Base-by-base conservation (phyloP, 1,140 invertebrate species). In the Kradibia gibbosae region DNA sequence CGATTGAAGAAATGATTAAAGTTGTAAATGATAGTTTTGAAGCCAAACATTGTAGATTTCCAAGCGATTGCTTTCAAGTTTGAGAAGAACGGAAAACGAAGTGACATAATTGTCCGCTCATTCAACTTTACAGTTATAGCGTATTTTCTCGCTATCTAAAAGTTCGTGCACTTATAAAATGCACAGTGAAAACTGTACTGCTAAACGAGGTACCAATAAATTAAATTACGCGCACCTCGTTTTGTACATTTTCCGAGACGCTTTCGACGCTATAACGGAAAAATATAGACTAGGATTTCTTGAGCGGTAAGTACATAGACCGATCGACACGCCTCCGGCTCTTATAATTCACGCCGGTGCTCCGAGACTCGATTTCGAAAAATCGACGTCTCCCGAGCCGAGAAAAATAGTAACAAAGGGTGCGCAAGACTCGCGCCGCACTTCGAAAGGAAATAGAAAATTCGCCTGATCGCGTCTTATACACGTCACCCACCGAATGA, bases 391-490 rank as follows among this genome's bases (percentile, higher is more conserved):
- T 1, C 20, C 20, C 20, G n/a, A 22, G 50, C 20, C 10, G 31
- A 77, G 57, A 77, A 65, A 77, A 78, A 67, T 67, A 39, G 45
- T 31, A 50, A 55, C 31, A 42, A 57, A 79, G 20, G 22, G 42
- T 10, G 39, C 42, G 25, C 20, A 34, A 5, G 28, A 22, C 8
- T n/a, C 72, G 28, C 71, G n/a, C 22, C n/a, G 3, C 31, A 3
- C 13, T 31, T 36, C 4, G 34, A 75, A 8, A n/a, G 65, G 8
- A 48, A 10, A 28, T 55, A 45, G 55, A 67, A 78, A 78, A 78
- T 78, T 78, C 75, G 75, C 60, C 42, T n/a, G 75, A 78, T 78
- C 75, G 75, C 39, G 57, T 48, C 45, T 65, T 65, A 65, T 8
- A 28, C 75, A 78, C 42, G 60, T 78, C 39, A 78, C 25, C 72